Evolutionary conservation across 2,113 vertebrate genomes (phyloP).

Genomic region (Entelurus aequoreus): DNA sequence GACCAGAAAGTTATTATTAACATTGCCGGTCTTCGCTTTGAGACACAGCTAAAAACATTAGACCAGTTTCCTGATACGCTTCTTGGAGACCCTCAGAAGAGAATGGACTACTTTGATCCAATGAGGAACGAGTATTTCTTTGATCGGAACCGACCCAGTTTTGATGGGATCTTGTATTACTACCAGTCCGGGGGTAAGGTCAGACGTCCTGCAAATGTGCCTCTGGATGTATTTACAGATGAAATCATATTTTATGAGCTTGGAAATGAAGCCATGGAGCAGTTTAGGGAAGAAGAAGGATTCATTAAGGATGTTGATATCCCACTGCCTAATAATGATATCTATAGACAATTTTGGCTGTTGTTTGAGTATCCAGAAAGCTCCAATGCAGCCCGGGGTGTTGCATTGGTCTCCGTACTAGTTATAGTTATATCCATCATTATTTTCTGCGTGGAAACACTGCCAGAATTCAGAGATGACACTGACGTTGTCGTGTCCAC

Average conservation of each 20-base stretch:
- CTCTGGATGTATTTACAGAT: conserved; percentile 88
- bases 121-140: conserved; percentile 98
- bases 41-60: conserved; percentile 88
- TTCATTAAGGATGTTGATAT: conserved; percentile 90
- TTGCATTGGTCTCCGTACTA: conserved; percentile 87
- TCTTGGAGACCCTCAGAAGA: conserved; percentile 83
- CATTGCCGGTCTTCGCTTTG: conserved; percentile 90
- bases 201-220: conserved; percentile 88
- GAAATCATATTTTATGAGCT: conserved; percentile 93
- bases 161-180: conserved; percentile 95
- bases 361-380: conserved; percentile 96
- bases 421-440: conserved; percentile 95
- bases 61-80: conserved; percentile 90
- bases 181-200: conserved; percentile 95
- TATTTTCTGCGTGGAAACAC: conserved; percentile 94
- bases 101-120: conserved; percentile 93
- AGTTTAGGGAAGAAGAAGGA: conserved; percentile 94
- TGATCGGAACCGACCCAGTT: conserved; percentile 92
- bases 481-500: conserved; percentile 49
- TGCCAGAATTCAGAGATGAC: conserved; percentile 92
- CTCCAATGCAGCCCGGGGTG: conserved; percentile 85
- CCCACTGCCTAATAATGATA: conserved; percentile 82
- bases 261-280: conserved; percentile 87
- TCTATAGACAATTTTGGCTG: conserved; percentile 90
- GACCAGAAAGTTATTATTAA: conserved; percentile 92